These are phyloP conservation scores for Deilephila elpenor DNA, from an alignment of 2,888 invertebrate species.

Conservation along the genomic window DNA sequence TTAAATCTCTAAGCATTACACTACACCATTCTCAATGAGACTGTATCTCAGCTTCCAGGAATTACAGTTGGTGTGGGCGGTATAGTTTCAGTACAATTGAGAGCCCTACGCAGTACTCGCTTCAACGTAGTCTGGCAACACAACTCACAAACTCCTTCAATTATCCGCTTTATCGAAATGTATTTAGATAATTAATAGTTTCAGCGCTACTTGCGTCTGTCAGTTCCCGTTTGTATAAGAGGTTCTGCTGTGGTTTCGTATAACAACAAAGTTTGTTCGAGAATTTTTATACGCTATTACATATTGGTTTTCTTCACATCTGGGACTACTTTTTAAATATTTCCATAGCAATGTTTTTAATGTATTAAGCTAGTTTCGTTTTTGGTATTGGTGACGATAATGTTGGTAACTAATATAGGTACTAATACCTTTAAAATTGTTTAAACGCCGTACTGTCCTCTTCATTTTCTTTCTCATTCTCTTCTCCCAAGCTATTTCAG, in stretches of 20 bases:
- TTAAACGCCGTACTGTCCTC: constrained; percentile 58
- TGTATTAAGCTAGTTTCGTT: too few relatives aligned
- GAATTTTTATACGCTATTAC: too few relatives aligned
- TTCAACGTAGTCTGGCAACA: background rate
- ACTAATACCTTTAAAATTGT: constrained; percentile 70
- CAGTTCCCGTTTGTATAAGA: background rate
- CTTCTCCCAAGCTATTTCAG: constrained; percentile 71
- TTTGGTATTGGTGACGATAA: too few relatives aligned
- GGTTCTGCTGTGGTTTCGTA: too few relatives aligned
- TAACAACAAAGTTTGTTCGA: too few relatives aligned
- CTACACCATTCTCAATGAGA: background rate
- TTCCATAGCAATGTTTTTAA: too few relatives aligned
- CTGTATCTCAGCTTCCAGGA: background rate
- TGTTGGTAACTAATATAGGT: too few relatives aligned
- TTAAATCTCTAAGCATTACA: too few relatives aligned
- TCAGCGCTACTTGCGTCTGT: background rate
- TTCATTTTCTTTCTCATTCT: constrained; percentile 77
- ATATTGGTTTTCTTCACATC: too few relatives aligned
- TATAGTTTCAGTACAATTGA: background rate
- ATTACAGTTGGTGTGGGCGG: background rate
- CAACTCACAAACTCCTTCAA: background rate
- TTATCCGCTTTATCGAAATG: background rate
- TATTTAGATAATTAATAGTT: background rate
- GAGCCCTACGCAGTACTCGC: background rate
- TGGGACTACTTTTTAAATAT: too few relatives aligned